Conservation (phyloP, 1,140 invertebrate genomes). For the Tachypleus tridentatus region DNA sequence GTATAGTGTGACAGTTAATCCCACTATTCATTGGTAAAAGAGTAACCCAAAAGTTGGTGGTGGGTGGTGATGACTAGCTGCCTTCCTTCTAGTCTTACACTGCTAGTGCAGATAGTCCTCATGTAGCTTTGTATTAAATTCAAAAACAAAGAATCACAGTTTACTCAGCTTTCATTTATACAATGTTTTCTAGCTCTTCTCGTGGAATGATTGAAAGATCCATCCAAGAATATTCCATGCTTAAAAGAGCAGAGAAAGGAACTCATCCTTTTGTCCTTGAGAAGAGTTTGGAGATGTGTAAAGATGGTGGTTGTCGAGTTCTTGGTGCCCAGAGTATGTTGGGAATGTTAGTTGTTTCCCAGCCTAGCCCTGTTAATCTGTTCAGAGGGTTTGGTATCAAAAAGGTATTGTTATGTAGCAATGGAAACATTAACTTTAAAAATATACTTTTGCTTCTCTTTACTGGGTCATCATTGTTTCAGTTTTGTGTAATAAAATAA, state of each 20-base stretch:
- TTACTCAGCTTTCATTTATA: too few relatives aligned
- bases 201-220: constrained; percentile 10
- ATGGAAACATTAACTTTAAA: neutral
- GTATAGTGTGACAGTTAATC: too few relatives aligned
- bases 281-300: constrained; percentile 49
- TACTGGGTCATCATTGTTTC: constrained; percentile 1
- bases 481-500: constrained; percentile 13
- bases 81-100: too few relatives aligned
- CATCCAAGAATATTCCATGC: constrained; percentile 14
- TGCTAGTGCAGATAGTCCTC: too few relatives aligned
- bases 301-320: constrained; percentile 60
- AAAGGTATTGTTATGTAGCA: constrained; percentile 35
- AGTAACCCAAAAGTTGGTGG: too few relatives aligned
- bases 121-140: too few relatives aligned
- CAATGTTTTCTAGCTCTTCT: too few relatives aligned
- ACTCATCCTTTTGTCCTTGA: constrained; percentile 34
- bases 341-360: constrained; percentile 52
- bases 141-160: too few relatives aligned
- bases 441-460: neutral
- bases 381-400: constrained; percentile 62
- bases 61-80: too few relatives aligned
- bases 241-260: constrained; percentile 7
- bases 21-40: too few relatives aligned
- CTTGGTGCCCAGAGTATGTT: constrained; percentile 50
- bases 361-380: constrained; percentile 51